Conservation (phyloP, 2,888 invertebrate genomes). For the Drosophila falleni region DNA sequence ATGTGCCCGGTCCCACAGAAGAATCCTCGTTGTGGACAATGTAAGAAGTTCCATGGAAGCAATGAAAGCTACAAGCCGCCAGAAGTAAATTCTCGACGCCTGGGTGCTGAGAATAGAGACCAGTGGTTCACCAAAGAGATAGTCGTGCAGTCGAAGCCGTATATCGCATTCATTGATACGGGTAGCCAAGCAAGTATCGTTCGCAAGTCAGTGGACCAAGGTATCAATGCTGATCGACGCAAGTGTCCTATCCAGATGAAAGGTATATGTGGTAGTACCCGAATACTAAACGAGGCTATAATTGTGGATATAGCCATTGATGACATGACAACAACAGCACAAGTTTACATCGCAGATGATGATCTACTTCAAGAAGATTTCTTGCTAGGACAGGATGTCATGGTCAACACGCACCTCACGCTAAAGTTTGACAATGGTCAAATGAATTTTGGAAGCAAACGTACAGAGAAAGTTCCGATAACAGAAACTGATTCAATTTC, state of each 20-base stretch:
- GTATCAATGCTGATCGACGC: not conserved
- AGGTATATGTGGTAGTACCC: not conserved
- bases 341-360: constrained; percentile 7
- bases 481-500: too few relatives aligned
- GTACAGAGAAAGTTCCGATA: too few relatives aligned
- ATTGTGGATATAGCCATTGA: constrained; percentile 2
- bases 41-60: too few relatives aligned
- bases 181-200: constrained; percentile 4
- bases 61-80: too few relatives aligned
- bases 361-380: constrained; percentile 3
- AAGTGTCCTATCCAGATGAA: constrained; percentile 1
- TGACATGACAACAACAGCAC: not conserved
- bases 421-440: not conserved
- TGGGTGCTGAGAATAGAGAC: not conserved
- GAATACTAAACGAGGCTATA: constrained; percentile 5
- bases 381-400: not conserved
- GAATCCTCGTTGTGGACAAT: too few relatives aligned
- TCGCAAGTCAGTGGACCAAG: not conserved
- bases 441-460: not conserved
- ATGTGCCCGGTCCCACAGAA: too few relatives aligned
- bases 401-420: not conserved
- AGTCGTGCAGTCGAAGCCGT: not conserved
- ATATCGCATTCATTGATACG: not conserved
- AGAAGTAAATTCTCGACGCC: not conserved
- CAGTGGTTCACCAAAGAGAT: not conserved